Conservation (phyloP, 2,888 invertebrate species). For the Malacosoma neustria region DNA sequence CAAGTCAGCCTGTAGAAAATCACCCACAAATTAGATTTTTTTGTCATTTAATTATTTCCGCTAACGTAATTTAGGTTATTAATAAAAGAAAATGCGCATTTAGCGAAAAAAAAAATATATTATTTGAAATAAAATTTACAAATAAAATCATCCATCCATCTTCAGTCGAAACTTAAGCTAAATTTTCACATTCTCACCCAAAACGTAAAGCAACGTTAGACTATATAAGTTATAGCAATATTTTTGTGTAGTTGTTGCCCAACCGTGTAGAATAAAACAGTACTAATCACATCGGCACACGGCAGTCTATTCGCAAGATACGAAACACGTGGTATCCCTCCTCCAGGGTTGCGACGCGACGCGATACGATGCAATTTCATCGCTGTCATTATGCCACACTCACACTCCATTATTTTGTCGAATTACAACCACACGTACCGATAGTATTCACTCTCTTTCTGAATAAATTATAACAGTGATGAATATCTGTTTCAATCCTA, state of each 20-base stretch:
- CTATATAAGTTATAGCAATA: slow-evolving; percentile 74
- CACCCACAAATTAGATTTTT: too few relatives aligned
- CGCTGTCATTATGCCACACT: too few relatives aligned
- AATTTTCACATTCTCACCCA: slow-evolving; percentile 75
- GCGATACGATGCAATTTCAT: slow-evolving; percentile 10
- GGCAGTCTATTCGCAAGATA: slow-evolving; percentile 54
- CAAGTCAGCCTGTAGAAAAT: too few relatives aligned
- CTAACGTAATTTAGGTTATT: too few relatives aligned
- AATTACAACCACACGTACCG: too few relatives aligned
- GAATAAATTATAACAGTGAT: too few relatives aligned
- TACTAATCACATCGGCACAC: slow-evolving; percentile 49
- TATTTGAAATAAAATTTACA: slow-evolving; percentile 77
- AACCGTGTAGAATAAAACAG: slow-evolving; percentile 54
- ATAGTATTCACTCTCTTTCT: too few relatives aligned
- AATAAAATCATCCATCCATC: slow-evolving; percentile 76
- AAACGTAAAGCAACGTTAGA: slow-evolving; percentile 76
- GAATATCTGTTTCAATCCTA: too few relatives aligned
- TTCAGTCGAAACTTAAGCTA: slow-evolving; percentile 76
- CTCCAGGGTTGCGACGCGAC: slow-evolving; percentile 23
- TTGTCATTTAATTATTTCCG: too few relatives aligned
- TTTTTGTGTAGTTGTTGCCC: slow-evolving; percentile 64
- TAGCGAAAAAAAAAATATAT: slow-evolving; percentile 77
- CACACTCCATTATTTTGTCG: too few relatives aligned
- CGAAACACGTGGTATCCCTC: slow-evolving; percentile 27
- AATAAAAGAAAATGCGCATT: slow-evolving; percentile 54